phyloP scores from a whole-genome alignment of 1,140 invertebrate genomes.

The Hermetia illucens region DNA sequence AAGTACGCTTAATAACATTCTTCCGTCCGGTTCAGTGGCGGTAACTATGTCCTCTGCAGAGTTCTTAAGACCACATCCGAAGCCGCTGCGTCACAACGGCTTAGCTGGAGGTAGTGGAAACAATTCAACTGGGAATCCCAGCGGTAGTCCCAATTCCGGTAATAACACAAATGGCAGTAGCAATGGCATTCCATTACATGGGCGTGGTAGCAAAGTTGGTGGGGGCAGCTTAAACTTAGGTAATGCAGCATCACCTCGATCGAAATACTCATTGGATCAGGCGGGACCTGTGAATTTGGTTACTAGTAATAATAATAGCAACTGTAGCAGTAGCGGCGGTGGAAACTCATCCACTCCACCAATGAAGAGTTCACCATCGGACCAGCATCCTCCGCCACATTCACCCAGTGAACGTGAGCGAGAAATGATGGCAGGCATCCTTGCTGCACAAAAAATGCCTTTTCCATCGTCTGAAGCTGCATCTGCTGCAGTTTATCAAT shows the following conservation, averaged over 20 bases:
- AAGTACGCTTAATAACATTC: too few species aligned
- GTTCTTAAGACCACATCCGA: neutral
- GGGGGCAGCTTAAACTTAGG: neutral
- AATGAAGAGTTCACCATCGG: neutral
- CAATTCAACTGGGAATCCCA: too few species aligned
- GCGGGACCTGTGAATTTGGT: neutral
- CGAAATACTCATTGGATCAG: neutral
- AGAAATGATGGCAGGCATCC: neutral
- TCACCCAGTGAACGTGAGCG: neutral
- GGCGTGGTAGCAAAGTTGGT: neutral
- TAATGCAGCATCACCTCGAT: neutral
- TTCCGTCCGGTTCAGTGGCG: too few species aligned
- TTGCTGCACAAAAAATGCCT: neutral
- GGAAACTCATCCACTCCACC: neutral
- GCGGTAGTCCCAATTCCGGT: neutral
- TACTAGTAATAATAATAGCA: slow-evolving; percentile 1
- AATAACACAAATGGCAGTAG: slow-evolving; percentile 1
- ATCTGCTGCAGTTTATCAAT: neutral
- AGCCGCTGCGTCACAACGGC: neutral
- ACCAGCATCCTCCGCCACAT: neutral
- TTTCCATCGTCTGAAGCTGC: neutral
- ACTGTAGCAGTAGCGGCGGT: neutral
- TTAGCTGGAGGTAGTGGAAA: neutral
- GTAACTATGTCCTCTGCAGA: neutral
- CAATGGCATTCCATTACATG: neutral